Percentiles rank a stretch among this genome's conserved stretches.
These are phyloP conservation scores for Metacarcinus magister DNA, from an alignment of 2,888 invertebrate genomes.

Conservation along the genomic window DNA sequence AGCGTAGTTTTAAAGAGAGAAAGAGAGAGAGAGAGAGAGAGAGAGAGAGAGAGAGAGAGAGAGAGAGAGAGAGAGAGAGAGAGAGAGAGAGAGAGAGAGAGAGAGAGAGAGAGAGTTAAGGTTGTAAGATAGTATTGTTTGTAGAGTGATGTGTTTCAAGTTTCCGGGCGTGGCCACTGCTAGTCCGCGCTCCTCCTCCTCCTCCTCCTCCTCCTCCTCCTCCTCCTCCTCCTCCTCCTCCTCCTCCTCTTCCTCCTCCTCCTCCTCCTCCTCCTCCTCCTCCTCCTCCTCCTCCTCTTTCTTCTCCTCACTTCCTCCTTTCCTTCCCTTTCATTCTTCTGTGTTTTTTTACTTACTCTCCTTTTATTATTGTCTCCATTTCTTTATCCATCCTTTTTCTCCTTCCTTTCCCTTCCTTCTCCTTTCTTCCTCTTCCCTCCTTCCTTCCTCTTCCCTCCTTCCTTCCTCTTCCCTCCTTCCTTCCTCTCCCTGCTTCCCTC, in stretches of 20 bases:
- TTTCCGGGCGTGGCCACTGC: conserved; percentile 18
- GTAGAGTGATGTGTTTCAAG: background rate
- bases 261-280: background rate
- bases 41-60: conserved; percentile 18
- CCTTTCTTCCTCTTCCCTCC: background rate
- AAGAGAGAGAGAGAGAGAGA: background rate
- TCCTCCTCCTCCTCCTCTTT: background rate
- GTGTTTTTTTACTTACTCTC: background rate
- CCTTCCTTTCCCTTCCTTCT: background rate
- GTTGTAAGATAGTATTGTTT: background rate
- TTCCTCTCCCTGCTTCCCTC: background rate
- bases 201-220: background rate
- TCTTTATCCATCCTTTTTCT: background rate
- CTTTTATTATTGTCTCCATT: conserved; percentile 5
- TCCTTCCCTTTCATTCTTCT: background rate
- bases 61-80: background rate
- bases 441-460: background rate
- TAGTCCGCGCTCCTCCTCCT: no score
- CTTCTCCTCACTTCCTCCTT: background rate
- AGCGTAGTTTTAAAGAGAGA: no score
- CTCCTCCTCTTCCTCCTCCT: background rate
- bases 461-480: background rate
- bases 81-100: background rate
- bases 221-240: conserved; percentile 26
- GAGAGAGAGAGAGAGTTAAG: no score